Base-by-base conservation (phyloP, 2,888 invertebrate genomes). In the Microctonus brassicae region DNA sequence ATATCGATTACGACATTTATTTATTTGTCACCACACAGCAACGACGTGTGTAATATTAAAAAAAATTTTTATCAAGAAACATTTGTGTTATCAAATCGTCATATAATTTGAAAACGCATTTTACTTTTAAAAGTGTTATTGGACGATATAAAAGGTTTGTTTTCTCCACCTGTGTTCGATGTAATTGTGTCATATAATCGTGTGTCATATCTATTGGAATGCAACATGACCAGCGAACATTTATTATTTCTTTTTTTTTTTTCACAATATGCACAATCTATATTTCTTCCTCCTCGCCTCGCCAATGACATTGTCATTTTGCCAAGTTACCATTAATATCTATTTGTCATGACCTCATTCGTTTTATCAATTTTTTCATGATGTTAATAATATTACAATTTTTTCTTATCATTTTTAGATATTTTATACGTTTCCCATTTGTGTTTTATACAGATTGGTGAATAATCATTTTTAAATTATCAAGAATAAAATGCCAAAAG, bases 311-410 rank as follows among this genome's bases (percentile, higher is more conserved):
- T 47, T 47, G 47, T 47, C 47, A 47, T 47, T 47, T 47, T 47
- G 47, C 47, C 47, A 47, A 47, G 47, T 47, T 39, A 47, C 47
- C 47, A 47, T 17, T 47, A n/a, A 47, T 47, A 47, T 47, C 47
- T 47, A 17, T 17, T 47, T 7, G 33, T 58, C 34, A 9, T 58
- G 58, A 29, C 58, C 58, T 33, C 33, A 58, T 33, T 58, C 20
- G 17, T 58, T 58, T 47, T 47, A 47, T 47, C 47, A 47, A 47
- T 47, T 17, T 47, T 47, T 47, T 47, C 47, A n/a, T 47, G 7
- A 17, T 47, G 47, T 20, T 47, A 47, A n/a, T 17, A 47, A 47
- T 17, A 17, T n/a, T 17, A n/a, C 2, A 17, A 17, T 4, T 7
- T 20, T 20, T 6, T 7, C 47, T n/a, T n/a, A 39, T 39, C 7